Evolutionary conservation across 1,140 invertebrate genomes (phyloP), one percentile per base, ranked within the genome.

Genomic region (Trigoniulus corallinus): DNA sequence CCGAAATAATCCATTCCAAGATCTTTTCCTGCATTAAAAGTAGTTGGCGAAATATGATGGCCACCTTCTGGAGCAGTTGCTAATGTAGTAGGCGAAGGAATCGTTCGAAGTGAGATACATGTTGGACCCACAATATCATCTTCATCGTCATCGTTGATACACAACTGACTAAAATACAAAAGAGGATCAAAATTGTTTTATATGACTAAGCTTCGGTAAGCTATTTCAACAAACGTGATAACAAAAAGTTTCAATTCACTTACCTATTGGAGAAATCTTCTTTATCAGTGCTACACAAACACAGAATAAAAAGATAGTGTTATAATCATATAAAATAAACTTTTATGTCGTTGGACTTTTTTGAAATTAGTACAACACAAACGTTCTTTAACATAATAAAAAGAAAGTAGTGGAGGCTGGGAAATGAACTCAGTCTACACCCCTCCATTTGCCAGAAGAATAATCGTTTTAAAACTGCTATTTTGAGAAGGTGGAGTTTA

Each of bases 181-280:
- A 24, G 15, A 15, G 20, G 13, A 25, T 7, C 7, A 34, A 34
- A 34, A 34, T n/a, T 10, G 13, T n/a, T 22, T 27, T 47, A 47
- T 49, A 42, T 49, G 4, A 47, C 12, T 7, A 18, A 42, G 10
- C 21, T n/a, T 49, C 44, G 20, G 4, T 10, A 47, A 3, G 4
- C 4, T 40, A 47, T 15, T 12, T 25, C 20, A 34, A 7, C 12
- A 47, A 23, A 37, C 12, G 4, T 12, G n/a, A 47, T 47, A 26
- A 20, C 12, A 13, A 27, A 7, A 37, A 47, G 4, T 47, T 47
- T 18, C 21, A 47, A 40, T 23, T n/a, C 12, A 49, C 56, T 50
- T 52, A 66, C 63, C 62, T 66, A 54, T 66, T 66, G 4, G 60
- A 58, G 51, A 66, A 66, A 43, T 68, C 66, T 46, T 67, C 60